phyloP scores from a whole-genome alignment of 2,888 invertebrate genomes.

The Invenusta paracnida region DNA sequence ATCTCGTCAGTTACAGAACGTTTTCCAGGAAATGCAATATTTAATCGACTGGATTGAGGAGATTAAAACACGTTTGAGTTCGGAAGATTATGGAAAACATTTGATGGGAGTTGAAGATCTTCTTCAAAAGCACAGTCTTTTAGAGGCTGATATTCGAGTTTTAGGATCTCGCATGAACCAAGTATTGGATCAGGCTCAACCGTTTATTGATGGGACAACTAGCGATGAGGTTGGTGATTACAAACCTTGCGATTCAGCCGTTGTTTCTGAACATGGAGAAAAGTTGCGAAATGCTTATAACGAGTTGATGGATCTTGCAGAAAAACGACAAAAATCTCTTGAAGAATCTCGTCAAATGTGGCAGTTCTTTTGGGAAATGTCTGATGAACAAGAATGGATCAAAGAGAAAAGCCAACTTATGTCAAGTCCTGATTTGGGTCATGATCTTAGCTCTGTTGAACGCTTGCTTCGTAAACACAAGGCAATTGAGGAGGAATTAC shows the following conservation, averaged over 20 bases:
- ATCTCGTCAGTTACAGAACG: slow-evolving; percentile 71
- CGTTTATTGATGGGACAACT: slow-evolving; percentile 77
- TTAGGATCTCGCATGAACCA: slow-evolving; percentile 93
- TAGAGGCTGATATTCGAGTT: slow-evolving; percentile 96
- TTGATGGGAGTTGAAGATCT: slow-evolving; percentile 98
- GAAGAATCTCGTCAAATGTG: slow-evolving; percentile 94
- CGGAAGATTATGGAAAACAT: slow-evolving; percentile 97
- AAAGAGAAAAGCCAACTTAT: slow-evolving; percentile 80
- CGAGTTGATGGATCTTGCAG: slow-evolving; percentile 75
- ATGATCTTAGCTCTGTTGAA: slow-evolving; percentile 96
- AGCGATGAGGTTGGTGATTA: slow-evolving; percentile 68
- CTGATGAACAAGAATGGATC: slow-evolving; percentile 73
- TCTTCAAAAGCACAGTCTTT: slow-evolving; percentile 90
- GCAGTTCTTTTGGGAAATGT: slow-evolving; percentile 99
- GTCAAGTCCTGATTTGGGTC: slow-evolving; percentile 92
- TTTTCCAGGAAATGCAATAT: slow-evolving; percentile 94
- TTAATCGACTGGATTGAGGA: slow-evolving; percentile 95
- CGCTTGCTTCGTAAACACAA: slow-evolving; percentile 92
- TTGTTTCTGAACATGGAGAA: slow-evolving; percentile 88
- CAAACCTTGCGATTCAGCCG: slow-evolving; percentile 88
- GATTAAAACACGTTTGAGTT: slow-evolving; percentile 79
- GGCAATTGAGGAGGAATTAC: slow-evolving; percentile 78
- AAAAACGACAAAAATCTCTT: slow-evolving; percentile 77
- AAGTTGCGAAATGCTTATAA: slow-evolving; percentile 89
- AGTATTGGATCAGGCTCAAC: slow-evolving; percentile 87